Base-by-base conservation (phyloP, 1,140 invertebrate genomes). In the Dendroctonus ponderosae region DNA sequence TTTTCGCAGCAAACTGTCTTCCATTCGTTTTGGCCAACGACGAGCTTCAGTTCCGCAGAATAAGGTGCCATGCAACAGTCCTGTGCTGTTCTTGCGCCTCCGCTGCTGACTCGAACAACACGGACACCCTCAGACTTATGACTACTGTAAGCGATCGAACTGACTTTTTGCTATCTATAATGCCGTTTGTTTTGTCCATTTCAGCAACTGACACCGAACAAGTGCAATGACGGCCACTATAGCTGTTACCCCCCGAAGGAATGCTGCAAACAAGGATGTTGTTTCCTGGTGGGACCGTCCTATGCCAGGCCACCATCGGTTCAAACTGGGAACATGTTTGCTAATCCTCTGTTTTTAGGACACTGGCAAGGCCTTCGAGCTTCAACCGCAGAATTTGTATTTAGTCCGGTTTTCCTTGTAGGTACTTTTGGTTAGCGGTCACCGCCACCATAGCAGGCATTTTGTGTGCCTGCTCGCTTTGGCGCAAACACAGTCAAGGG, bases 251-350 rank as follows among this genome's bases (percentile, higher is more conserved):
- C 86, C 66, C 86, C 87, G 62, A 87, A 88, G 78, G 83, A 87
- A 74, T 90, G 89, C 77, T 91, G 89, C 79, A 84, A 85, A 46
- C 81, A 86, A 76, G 88, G 87, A 57, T 91, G 89, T 78, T 91
- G 89, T 79, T 87, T 86, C 66, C 79, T 82, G 1, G 78, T 78
- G 49, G 79, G 72, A 59, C 81, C 77, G 74, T 82, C 78, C 71
- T 82, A 78, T n/a, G 84, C 74, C 68, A 80, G 79, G 71, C 79
- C 77, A 70, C 75, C 76, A 70, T 78, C 79, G 49, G 79, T 77
- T 61, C 80, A 79, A 43, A 75, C 80, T 64, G 76, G 79, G 65
- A 79, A 80, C 64, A 76, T 82, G 37, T 74, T 82, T 52, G 12
- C 64, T 5, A 81, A 79, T 70, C 72, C 82, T 41, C 78, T 83